phyloP scores from a whole-genome alignment of 2,888 invertebrate genomes.

The Alsophila aescularia region DNA sequence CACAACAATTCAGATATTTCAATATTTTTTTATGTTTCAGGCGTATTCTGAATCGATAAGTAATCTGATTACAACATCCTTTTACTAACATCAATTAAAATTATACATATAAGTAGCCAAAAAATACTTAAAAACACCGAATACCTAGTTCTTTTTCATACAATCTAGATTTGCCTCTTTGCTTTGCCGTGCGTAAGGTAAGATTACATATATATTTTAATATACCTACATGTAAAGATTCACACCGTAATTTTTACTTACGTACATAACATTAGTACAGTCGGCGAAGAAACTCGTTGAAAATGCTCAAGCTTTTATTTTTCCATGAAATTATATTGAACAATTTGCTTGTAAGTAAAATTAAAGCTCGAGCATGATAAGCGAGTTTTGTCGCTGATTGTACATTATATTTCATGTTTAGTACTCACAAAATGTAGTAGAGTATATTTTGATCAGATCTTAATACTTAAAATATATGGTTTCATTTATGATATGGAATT shows the following conservation, averaged over 20 bases:
- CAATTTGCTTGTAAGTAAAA: no score
- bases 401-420: not conserved
- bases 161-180: conserved; percentile 25
- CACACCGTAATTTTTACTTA: conserved; percentile 5
- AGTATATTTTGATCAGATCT: no score
- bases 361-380: no score
- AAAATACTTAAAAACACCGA: conserved; percentile 6
- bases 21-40: not conserved
- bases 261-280: not conserved
- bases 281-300: no score
- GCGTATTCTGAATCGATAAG: not conserved
- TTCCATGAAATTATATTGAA: no score
- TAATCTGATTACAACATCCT: conserved; percentile 3
- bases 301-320: no score
- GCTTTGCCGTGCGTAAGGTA: conserved; percentile 26
- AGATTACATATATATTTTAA: not conserved
- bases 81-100: conserved; percentile 14
- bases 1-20: not conserved
- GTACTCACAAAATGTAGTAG: not conserved
- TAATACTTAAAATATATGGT: no score
- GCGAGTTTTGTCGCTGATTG: no score
- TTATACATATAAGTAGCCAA: conserved; percentile 21
- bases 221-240: not conserved
- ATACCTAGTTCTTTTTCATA: conserved; percentile 7
- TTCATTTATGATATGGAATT: no score